Evolutionary conservation across 1,140 invertebrate genomes (phyloP), one percentile per base, ranked within the genome.

Genomic region (Philotrypesis tridentata): DNA sequence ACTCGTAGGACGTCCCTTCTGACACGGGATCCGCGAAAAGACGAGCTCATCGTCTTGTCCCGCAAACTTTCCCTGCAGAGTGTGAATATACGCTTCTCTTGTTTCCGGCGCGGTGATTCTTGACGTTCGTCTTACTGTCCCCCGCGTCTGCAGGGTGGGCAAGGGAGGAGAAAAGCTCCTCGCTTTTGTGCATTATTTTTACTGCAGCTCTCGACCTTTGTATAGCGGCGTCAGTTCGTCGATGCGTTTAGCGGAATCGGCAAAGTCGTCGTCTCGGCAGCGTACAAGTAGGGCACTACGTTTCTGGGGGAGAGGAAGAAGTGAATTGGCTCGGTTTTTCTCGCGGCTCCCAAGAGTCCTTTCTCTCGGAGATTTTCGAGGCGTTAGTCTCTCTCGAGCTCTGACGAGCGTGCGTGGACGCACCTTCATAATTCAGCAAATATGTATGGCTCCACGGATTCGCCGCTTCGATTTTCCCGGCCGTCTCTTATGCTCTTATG

Each of bases 101-200:
- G 67, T 83, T 83, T 85, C 84, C 55, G n/a, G 61, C 55, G 68
- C 70, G 33, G 25, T 33, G 29, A 79, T 72, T 79, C 76, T 68
- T 79, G 31, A 37, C 23, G 14, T 83, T 82, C 75, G 75, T 83
- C 73, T 83, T 68, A 29, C n/a, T n/a, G n/a, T n/a, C n/a, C 40
- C 43, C 48, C 65, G 17, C 25, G 37, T 23, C 6, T 29, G 27
- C 23, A n/a, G 23, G 12, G 25, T 25, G 40, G 14, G 61, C 23
- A 23, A 37, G 11, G 3, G 48, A 2, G 25, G 8, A 68, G 43
- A 55, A 43, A 48, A 23, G 43, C 79, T 73, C 81, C 65, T 65
- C 63, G 63, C 71, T 67, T 8, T 14, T 43, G n/a, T n/a, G n/a
- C n/a, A 43, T 80, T 88, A 87, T 87, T 86, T 87, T 89, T 85